Conservation (phyloP, 1,140 invertebrate genomes). For the Heliconius congener region DNA sequence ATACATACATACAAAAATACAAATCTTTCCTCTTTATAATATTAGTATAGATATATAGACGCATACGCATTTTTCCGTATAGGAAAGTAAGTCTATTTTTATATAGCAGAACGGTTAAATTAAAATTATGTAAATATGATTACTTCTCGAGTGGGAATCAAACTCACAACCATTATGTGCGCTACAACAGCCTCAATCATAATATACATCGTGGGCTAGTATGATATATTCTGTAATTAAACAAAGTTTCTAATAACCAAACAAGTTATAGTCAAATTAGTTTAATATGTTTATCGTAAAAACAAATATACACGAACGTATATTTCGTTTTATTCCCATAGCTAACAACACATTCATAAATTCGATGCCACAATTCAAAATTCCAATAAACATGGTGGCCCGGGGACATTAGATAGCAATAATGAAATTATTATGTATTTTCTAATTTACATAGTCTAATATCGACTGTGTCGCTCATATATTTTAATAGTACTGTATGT, state of each 20-base stretch:
- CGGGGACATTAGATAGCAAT: constrained; percentile 19
- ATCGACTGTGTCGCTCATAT: neutral
- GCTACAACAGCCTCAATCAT: too few species aligned
- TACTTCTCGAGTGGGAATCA: neutral
- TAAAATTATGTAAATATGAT: neutral
- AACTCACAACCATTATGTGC: neutral
- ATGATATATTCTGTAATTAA: too few species aligned
- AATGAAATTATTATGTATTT: constrained; percentile 21
- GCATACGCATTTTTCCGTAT: too few species aligned
- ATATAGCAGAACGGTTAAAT: neutral
- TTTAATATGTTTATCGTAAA: neutral
- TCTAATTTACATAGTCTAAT: constrained; percentile 8
- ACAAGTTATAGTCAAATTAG: neutral
- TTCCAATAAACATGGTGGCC: constrained; percentile 22
- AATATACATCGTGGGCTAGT: too few species aligned
- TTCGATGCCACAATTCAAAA: constrained; percentile 23
- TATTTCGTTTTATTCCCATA: constrained; percentile 12
- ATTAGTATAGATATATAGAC: neutral
- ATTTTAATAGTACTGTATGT: neutral
- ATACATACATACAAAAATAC: too few species aligned
- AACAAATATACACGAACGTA: neutral
- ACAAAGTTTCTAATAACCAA: too few species aligned
- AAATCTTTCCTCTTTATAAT: too few species aligned
- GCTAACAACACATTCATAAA: constrained; percentile 20
- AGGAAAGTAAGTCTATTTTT: too few species aligned